Evolutionary conservation across 2,888 invertebrate genomes (phyloP).

Genomic region (Drosophila anomalata): DNA sequence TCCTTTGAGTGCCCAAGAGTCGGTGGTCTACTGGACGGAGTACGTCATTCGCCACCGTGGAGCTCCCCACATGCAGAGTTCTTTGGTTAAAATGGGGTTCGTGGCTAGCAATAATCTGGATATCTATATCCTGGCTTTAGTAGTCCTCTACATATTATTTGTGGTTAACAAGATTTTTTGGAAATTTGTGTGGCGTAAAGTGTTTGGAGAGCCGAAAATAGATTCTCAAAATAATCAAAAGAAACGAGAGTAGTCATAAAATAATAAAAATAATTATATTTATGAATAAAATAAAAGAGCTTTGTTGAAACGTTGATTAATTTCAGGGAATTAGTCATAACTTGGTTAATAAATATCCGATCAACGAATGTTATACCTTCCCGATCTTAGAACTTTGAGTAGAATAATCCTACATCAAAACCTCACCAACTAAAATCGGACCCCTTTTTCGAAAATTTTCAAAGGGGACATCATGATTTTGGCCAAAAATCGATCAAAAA

Average conservation of each 20-base stretch:
- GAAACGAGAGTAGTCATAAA: constrained; percentile 31
- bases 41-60: constrained; percentile 86
- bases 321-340: no score
- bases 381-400: no score
- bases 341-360: no score
- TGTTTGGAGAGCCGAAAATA: constrained; percentile 8
- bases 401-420: no score
- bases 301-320: no score
- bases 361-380: no score
- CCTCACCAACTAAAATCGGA: no score
- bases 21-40: constrained; percentile 86
- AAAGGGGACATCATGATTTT: no score
- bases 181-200: constrained; percentile 23
- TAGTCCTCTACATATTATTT: background rate
- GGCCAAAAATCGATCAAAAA: no score
- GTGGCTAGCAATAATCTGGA: constrained; percentile 84
- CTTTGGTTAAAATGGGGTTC: constrained; percentile 84
- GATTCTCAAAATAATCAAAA: background rate
- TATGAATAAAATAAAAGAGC: background rate
- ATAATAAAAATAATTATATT: background rate
- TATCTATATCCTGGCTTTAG: constrained; percentile 66
- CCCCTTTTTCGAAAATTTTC: no score
- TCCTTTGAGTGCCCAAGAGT: constrained; percentile 85
- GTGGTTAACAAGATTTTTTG: constrained; percentile 8
- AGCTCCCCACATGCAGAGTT: constrained; percentile 85